Base-by-base conservation (phyloP, 2,797 vertebrate species). In the Anolis apletophallus region DNA sequence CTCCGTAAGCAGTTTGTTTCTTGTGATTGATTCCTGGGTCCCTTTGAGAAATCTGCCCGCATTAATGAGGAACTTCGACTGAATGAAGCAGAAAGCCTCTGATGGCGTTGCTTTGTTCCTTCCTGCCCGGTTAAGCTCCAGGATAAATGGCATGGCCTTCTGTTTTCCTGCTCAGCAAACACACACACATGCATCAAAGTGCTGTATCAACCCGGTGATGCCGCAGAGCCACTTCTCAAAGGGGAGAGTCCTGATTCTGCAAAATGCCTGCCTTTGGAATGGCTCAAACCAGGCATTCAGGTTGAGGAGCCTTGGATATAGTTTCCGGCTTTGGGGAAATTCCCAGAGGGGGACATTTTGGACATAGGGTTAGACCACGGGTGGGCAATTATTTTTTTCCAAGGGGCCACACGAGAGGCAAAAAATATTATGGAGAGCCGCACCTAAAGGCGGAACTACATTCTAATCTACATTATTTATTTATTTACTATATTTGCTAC, bases 51-150 rank as follows among this genome's bases (percentile, higher is more conserved):
- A 74, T 87, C 34, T 89, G 91, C 92, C 78, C 86, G 79, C 85
- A 32, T 90, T 86, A 85, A 80, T 86, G 73, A 88, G 84, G 81
- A 87, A 34, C 55, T 8, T 85, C 89, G 91, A 90, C 57, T 91
- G 92, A 90, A 88, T 88, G 89, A 90, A 88, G 77, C 83, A 90
- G 85, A 93, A 90, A 75, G 50, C 82, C 90, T 84, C 75, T 89
- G 78, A 89, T 85, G 83, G 68, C 82, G 64, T 87, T 84, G 78
- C 89, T 93, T 94, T 93, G 90, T 91, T 91, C 1, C 26, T 29
- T 21, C 10, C 14, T 68, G 61, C 29, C 71, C 81, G 90, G 3
- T 93, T 94, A 90, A 94, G 83, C 75, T 7, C 80, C 75, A 55
- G 0, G 0, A 90, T 91, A 86, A 83, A 36, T 72, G 92, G 87